Conservation (phyloP, 2,113 vertebrate genomes). For the Bos javanicus region DNA sequence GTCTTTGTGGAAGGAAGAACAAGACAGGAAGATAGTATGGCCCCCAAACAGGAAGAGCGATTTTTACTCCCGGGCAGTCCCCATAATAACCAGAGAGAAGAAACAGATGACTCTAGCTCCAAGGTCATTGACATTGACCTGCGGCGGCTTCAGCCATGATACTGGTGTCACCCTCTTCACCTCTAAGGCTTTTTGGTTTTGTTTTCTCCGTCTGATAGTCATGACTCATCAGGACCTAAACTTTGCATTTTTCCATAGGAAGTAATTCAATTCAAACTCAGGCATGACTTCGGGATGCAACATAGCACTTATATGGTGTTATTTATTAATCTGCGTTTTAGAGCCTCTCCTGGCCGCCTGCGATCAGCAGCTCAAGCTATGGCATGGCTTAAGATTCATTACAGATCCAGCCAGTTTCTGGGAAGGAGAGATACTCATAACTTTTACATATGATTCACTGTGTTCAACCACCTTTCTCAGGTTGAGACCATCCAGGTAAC, state of each 20-base stretch:
- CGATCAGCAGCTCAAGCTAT: accelerated
- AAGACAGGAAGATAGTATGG: background rate
- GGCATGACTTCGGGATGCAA: background rate
- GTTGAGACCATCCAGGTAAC: background rate
- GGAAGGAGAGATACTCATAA: accelerated
- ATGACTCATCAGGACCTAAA: background rate
- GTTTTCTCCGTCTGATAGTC: background rate
- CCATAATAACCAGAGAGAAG: background rate
- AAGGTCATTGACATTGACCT: accelerated
- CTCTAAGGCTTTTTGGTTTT: background rate
- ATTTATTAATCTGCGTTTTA: too few species aligned
- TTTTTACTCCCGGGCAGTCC: accelerated
- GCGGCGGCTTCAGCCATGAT: accelerated
- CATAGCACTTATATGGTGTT: accelerated
- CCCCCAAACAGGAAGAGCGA: too few species aligned
- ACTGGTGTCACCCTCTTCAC: background rate
- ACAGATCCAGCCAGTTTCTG: too few species aligned
- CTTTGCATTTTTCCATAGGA: background rate
- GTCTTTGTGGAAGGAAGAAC: background rate
- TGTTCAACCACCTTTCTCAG: background rate
- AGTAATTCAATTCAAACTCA: background rate
- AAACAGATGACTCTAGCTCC: accelerated
- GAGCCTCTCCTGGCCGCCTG: accelerated
- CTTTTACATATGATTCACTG: background rate
- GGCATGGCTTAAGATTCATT: background rate